Percentiles rank a stretch among this genome's conserved stretches.
phyloP scores from a whole-genome alignment of 2,888 invertebrate species.

The Hanleya hanleyi region DNA sequence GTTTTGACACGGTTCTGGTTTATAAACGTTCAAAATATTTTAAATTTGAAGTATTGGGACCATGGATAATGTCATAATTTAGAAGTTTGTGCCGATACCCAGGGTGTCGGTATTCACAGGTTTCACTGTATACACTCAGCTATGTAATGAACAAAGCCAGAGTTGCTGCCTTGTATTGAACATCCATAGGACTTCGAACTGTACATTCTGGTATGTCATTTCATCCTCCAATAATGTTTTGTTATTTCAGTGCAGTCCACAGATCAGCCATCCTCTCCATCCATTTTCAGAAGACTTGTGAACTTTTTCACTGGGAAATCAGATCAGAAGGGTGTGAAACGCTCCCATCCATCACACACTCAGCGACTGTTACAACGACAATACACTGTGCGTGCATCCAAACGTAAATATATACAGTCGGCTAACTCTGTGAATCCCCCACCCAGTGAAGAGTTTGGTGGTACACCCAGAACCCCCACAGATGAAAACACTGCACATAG shows the following conservation, averaged over 20 bases:
- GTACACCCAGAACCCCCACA: not conserved
- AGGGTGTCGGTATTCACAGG: too few species aligned
- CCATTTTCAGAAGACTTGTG: not conserved
- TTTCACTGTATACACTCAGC: too few species aligned
- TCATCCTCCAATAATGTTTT: not conserved
- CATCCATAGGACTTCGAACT: too few species aligned
- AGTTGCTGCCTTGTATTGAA: too few species aligned
- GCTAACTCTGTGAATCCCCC: not conserved
- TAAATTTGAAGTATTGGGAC: too few species aligned
- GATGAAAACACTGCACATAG: not conserved
- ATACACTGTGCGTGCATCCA: not conserved
- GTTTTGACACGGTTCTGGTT: too few species aligned
- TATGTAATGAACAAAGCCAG: too few species aligned
- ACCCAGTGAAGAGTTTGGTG: not conserved
- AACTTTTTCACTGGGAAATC: not conserved
- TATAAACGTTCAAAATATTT: too few species aligned
- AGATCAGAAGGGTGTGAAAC: not conserved
- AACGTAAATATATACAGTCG: not conserved
- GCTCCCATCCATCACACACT: not conserved
- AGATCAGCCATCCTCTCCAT: not conserved
- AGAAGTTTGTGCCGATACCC: too few species aligned
- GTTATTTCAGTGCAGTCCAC: not conserved
- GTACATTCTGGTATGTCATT: too few species aligned
- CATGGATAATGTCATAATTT: too few species aligned
- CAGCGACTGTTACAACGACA: not conserved